Evolutionary conservation across 2,113 vertebrate species (phyloP), one percentile per base, ranked within the genome.

Genomic region (Prolemur simus): DNA sequence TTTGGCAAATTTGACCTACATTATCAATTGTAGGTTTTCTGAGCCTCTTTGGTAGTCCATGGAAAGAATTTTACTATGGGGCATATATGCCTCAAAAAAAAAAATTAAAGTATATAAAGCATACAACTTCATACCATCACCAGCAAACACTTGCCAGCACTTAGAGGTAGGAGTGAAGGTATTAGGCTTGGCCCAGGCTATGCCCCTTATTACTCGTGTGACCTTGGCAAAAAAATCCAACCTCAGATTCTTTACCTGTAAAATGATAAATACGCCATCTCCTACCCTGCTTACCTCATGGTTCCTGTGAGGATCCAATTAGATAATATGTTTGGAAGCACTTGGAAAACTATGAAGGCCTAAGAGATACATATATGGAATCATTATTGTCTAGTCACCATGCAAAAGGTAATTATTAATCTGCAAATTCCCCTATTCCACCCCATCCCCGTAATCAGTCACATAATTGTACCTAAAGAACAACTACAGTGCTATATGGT

Each of bases 401-500:
- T 29, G 47, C 54, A 94, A 93, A 88, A 95, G 49, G 49, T 83
- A 96, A 95, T 52, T 83, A 97, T 49, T 71, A 83, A 83, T 34
- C 77, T 34, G 78, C 71, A 91, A 86, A 93, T 86, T 32, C 52
- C 34, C 17, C n/a, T 77, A 82, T 85, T 81, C n/a, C 14, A 60
- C 37, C 27, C 52, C 69, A 60, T 0, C 5, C 71, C 29, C 12
- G 83, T 42, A 56, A 93, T 87, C 49, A 93, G 37, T 63, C n/a
- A 89, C 25, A 54, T n/a, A 96, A 91, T 8, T 49, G 39, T 52
- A 93, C 84, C 63, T 88, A 64, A 94, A 86, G 5, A 93, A 56
- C 34, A 77, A 87, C 27, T 85, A 21, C 47, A 96, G 15, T 86
- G 56, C 9, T 90, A 34, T 27, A 4, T 37, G 42, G 69, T 78